A percentile compares a stretch with the other conserved stretches of the same genome.
Conservation (phyloP, 2,888 invertebrate genomes). For the Leptothorax acervorum region DNA sequence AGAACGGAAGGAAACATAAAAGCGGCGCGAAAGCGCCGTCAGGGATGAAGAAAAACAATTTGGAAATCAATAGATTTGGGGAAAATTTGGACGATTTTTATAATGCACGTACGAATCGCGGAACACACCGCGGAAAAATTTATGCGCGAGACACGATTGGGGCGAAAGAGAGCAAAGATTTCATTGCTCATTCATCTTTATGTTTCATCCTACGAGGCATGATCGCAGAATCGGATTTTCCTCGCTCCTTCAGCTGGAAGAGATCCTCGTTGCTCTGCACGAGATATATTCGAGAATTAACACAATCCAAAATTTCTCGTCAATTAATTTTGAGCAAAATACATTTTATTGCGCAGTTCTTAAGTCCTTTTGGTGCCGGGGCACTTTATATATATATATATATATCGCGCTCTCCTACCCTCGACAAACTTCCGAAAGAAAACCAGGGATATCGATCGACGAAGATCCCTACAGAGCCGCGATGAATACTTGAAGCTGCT, state of each 20-base stretch:
- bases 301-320: neutral
- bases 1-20: constrained; percentile 59
- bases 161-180: neutral
- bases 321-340: neutral
- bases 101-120: constrained; percentile 3
- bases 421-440: constrained; percentile 24
- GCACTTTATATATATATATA: neutral
- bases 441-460: constrained; percentile 34
- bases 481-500: constrained; percentile 9
- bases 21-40: constrained; percentile 27
- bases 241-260: neutral
- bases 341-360: neutral
- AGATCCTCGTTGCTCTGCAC: neutral
- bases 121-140: constrained; percentile 66
- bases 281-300: neutral
- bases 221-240: neutral
- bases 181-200: neutral
- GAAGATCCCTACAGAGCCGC: constrained; percentile 19
- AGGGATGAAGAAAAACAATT: constrained; percentile 50
- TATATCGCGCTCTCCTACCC: constrained; percentile 26
- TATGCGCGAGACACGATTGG: neutral
- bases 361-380: neutral
- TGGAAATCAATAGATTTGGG: constrained; percentile 51
- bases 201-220: neutral
- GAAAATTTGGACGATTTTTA: neutral